These are phyloP conservation scores for Oasisia sp. DNA, from an alignment of 2,888 invertebrate species.

Conservation along the genomic window DNA sequence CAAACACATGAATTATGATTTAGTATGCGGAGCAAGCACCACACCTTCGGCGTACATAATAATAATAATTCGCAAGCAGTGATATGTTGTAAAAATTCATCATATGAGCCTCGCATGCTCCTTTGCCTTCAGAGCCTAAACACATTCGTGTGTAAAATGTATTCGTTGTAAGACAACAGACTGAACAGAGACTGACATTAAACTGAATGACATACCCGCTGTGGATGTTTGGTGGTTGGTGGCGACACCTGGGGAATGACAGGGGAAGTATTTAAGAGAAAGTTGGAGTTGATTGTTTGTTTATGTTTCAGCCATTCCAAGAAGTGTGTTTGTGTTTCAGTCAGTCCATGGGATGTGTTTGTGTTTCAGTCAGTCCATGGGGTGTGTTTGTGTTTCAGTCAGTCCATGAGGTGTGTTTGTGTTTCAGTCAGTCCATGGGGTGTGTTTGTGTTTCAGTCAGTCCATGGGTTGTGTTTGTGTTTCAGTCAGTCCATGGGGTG, in stretches of 20 bases:
- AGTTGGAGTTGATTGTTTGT: background rate
- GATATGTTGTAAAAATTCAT: background rate
- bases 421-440: no score
- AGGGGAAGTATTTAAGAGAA: background rate
- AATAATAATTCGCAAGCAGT: background rate
- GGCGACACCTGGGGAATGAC: background rate
- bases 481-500: constrained; percentile 54
- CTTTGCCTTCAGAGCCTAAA: background rate
- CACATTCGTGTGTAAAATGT: background rate
- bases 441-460: no score
- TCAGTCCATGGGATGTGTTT: background rate
- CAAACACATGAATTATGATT: background rate
- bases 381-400: constrained; percentile 38
- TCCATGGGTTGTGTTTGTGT: background rate
- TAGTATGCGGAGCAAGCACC: background rate
- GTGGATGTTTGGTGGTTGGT: background rate
- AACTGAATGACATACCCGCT: background rate
- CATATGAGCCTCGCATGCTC: background rate
- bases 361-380: constrained; percentile 50
- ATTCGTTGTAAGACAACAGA: background rate
- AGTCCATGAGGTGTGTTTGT: no score
- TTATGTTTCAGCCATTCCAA: no score
- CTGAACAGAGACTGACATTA: background rate
- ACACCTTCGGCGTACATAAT: background rate
- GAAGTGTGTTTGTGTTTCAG: no score